Conservation (phyloP, 2,113 vertebrate genomes). For the Tylochromis polylepis region DNA sequence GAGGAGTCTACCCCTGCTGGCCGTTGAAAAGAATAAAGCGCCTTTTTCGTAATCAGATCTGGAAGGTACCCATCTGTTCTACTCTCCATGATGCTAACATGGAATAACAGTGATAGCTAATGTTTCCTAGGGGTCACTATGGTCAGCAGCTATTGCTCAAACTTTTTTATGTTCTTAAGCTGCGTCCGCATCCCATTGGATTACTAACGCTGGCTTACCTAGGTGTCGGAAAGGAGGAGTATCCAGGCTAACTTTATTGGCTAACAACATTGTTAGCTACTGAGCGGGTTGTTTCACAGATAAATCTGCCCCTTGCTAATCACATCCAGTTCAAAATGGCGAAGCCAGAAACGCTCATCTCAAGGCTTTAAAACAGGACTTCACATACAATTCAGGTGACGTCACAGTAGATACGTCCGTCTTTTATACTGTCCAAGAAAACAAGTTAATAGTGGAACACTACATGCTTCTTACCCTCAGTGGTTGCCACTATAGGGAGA, state of each 20-base stretch:
- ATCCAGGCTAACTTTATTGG: not conserved
- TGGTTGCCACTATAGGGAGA: no score
- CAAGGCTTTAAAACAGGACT: not conserved
- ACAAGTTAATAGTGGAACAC: no score
- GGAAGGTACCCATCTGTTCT: not conserved
- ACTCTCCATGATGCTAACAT: not conserved
- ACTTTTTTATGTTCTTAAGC: not conserved
- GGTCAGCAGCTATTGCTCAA: not conserved
- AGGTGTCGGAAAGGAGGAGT: not conserved
- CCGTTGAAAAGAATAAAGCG: not conserved
- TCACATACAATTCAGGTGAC: not conserved
- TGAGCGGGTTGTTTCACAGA: not conserved
- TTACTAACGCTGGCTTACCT: not conserved
- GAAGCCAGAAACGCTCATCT: not conserved
- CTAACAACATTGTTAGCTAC: not conserved
- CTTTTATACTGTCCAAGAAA: no score
- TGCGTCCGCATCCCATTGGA: not conserved
- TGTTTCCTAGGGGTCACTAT: not conserved
- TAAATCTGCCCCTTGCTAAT: not conserved
- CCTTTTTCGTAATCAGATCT: not conserved
- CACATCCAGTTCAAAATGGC: not conserved
- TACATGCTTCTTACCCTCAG: no score
- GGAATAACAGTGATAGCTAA: not conserved
- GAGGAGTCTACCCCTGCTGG: not conserved
- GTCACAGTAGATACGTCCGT: no score